Evolutionary conservation across 2,888 invertebrate species (phyloP), one percentile per base, ranked within the genome.

Genomic region (Drosophila niveifrons): DNA sequence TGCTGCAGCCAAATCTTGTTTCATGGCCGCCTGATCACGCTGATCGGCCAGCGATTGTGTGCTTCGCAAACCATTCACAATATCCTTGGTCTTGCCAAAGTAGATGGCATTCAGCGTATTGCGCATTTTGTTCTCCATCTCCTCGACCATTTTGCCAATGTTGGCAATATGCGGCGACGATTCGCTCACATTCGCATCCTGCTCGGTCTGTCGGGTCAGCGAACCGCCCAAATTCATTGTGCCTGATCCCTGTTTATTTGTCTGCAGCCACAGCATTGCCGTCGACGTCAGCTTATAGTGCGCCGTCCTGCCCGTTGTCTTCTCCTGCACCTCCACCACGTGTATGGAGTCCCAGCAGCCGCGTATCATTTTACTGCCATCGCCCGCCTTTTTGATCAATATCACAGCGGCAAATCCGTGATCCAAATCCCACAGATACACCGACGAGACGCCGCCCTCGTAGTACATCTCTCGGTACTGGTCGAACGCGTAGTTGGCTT

Each of bases 281-380:
- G 99, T 99, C 0, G 99, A 99, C 46, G 99, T 99, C 90, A 99
- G 94, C 94, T 99, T 99, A 92, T 99, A 99, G 92, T 99, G 98
- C 23, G 99, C 99, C 84, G 96, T 97, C 59, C 98, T 94, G 0
- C 98, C 98, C 23, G 96, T 96, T 51, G 97, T 96, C 93, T 99
- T 99, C 92, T 99, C 98, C 91, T 98, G 97, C 1, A 99, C 99
- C 93, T 99, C 99, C 13, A 99, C 98, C 0, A 99, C 99, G 91
- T 99, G 99, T 90, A 99, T 98, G 1, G 99, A 99, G 92, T 99
- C 99, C 99, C 99, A 99, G 93, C 99, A 99, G 1, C 99, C 99
- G 92, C 98, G 98, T 88, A 99, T 99, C 93, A 98, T 98, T 93
- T 98, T 98, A 41, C 98, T 98, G 13, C 99, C 99, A 93, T 99